Conservation (phyloP, 2,888 invertebrate genomes). For the Gryllus longicercus region DNA sequence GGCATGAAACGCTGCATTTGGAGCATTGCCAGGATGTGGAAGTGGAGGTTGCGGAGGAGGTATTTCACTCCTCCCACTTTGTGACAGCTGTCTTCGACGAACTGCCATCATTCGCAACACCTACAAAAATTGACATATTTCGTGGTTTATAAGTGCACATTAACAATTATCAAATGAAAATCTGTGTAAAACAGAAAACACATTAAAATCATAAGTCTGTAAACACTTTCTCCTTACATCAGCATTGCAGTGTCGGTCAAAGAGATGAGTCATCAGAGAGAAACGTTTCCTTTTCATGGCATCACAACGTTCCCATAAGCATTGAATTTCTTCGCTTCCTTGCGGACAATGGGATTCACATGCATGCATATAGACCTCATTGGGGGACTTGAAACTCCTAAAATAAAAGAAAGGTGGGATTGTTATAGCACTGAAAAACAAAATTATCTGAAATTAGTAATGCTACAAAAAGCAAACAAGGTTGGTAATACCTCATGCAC, state of each 20-base stretch:
- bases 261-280: constrained; percentile 94
- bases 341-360: constrained; percentile 78
- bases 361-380: constrained; percentile 83
- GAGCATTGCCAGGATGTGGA: constrained; percentile 83
- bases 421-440: constrained; percentile 3
- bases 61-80: constrained; percentile 52
- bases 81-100: constrained; percentile 58
- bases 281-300: constrained; percentile 83
- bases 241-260: constrained; percentile 88
- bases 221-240: constrained; percentile 53
- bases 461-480: not conserved
- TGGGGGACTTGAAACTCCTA: constrained; percentile 68
- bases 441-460: not conserved
- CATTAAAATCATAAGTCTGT: too few relatives aligned
- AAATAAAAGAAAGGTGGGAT: constrained; percentile 18
- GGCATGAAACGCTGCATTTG: constrained; percentile 94
- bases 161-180: too few relatives aligned
- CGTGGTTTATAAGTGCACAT: too few relatives aligned
- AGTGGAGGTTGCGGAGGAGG: constrained; percentile 56
- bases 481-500: constrained; percentile 59
- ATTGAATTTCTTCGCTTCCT: constrained; percentile 71
- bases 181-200: too few relatives aligned
- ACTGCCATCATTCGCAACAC: constrained; percentile 64
- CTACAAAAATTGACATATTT: constrained; percentile 44
- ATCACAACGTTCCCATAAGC: constrained; percentile 90